A percentile compares a stretch with the other conserved stretches of the same genome.
These are phyloP conservation scores for Ecdyonurus torrentis DNA, from an alignment of 2,888 invertebrate species.

Conservation along the genomic window DNA sequence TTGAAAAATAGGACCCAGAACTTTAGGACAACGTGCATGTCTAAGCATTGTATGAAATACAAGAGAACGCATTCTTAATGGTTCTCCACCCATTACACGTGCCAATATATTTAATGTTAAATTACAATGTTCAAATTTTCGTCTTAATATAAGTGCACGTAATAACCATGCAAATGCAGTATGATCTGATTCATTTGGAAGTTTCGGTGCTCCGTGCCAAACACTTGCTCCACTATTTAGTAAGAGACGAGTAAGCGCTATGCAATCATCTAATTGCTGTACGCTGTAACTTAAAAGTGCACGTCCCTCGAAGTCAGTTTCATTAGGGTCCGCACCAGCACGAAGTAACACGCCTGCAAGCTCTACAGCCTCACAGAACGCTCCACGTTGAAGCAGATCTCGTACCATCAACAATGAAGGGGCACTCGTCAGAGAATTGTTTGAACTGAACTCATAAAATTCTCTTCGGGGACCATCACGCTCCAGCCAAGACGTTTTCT, in stretches of 20 bases:
- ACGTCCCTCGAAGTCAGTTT: conserved; percentile 18
- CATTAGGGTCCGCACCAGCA: conserved; percentile 18
- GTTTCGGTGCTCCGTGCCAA: conserved; percentile 14
- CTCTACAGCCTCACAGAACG: conserved; percentile 16
- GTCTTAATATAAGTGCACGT: conserved; percentile 18
- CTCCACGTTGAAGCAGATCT: conserved; percentile 16
- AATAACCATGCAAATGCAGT: conserved; percentile 20
- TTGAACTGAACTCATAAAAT: neutral
- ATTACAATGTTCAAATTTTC: conserved; percentile 17
- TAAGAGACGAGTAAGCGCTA: conserved; percentile 19
- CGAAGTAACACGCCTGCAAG: conserved; percentile 17
- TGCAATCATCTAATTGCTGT: conserved; percentile 18
- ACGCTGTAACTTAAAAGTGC: conserved; percentile 20
- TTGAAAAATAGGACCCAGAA: conserved; percentile 21
- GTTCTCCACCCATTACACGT: conserved; percentile 19
- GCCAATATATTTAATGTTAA: conserved; percentile 17
- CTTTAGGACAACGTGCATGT: conserved; percentile 19
- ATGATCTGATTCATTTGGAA: conserved; percentile 5
- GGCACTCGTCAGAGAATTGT: neutral
- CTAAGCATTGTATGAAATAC: conserved; percentile 21
- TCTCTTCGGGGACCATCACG: neutral
- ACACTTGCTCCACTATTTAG: conserved; percentile 20
- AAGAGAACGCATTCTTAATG: conserved; percentile 19
- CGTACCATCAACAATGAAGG: neutral
- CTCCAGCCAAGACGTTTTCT: neutral